Percentiles rank a stretch among this genome's conserved stretches.
phyloP scores from a whole-genome alignment of 2,113 vertebrate genomes.

The Polyodon spathula region DNA sequence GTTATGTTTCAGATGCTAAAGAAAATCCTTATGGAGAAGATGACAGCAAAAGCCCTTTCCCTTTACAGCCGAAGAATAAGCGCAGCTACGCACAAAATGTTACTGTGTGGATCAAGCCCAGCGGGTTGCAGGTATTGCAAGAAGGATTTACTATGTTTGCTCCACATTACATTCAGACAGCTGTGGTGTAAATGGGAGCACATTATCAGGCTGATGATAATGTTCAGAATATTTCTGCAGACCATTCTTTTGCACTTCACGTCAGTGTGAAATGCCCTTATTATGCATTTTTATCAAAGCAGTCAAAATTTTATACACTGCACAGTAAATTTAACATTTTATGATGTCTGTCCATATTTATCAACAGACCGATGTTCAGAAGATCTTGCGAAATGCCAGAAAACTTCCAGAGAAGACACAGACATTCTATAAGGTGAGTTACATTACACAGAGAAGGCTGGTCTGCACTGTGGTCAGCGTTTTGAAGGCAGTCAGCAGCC shows the following conservation, averaged over 20 bases:
- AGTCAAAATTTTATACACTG: too few relatives aligned
- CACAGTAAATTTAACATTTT: constrained; percentile 5
- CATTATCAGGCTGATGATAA: too few relatives aligned
- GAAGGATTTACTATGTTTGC: too few relatives aligned
- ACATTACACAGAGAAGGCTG: too few relatives aligned
- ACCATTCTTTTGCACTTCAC: too few relatives aligned
- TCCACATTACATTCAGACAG: too few relatives aligned
- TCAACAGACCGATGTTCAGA: constrained; percentile 93
- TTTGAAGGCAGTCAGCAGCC: not conserved
- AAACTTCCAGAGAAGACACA: constrained; percentile 98
- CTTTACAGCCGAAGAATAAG: constrained; percentile 82
- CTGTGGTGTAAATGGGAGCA: too few relatives aligned
- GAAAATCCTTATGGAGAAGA: constrained; percentile 97
- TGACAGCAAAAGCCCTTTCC: constrained; percentile 95
- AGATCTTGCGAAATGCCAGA: constrained; percentile 93
- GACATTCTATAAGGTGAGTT: constrained; percentile 91
- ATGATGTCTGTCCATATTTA: not conserved
- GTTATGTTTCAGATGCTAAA: constrained; percentile 85
- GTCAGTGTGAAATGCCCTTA: too few relatives aligned
- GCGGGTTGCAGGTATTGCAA: constrained; percentile 81
- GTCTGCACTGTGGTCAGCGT: not conserved
- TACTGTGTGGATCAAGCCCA: constrained; percentile 97
- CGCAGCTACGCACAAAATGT: constrained; percentile 96
- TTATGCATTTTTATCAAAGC: too few relatives aligned
- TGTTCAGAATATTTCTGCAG: too few relatives aligned